These are phyloP conservation scores for Rosalia funebris DNA, from an alignment of 2,888 invertebrate genomes.

Conservation along the genomic window DNA sequence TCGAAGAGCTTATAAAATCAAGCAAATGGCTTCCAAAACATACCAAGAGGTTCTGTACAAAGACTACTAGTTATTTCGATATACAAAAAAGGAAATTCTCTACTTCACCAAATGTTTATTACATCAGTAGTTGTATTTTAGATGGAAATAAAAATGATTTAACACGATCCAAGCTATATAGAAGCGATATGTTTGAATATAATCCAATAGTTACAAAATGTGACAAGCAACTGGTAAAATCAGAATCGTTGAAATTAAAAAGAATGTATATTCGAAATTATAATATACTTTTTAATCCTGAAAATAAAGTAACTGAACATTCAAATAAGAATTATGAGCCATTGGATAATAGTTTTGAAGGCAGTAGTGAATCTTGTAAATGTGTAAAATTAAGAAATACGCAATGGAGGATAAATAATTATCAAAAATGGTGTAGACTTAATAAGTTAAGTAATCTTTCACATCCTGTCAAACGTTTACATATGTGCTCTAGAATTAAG, in stretches of 20 bases:
- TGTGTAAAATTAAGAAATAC: slow-evolving; percentile 31
- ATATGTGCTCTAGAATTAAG: slow-evolving; percentile 30
- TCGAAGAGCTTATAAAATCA: slow-evolving; percentile 36
- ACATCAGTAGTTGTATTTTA: no score
- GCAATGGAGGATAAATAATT: slow-evolving; percentile 39
- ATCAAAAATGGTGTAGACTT: slow-evolving; percentile 37
- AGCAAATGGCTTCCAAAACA: slow-evolving; percentile 38
- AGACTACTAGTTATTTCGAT: neutral
- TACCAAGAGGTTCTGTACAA: slow-evolving; percentile 9
- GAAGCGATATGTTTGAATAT: no score
- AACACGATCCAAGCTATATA: no score
- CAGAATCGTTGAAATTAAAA: no score
- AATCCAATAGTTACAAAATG: no score
- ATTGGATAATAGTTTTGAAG: slow-evolving; percentile 23
- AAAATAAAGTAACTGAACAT: slow-evolving; percentile 17
- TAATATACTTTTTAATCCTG: slow-evolving; percentile 35
- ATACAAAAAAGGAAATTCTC: slow-evolving; percentile 9
- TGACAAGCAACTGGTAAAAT: no score
- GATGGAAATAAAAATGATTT: no score
- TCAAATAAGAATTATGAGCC: slow-evolving; percentile 19
- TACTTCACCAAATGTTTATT: neutral
- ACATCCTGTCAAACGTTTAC: slow-evolving; percentile 30
- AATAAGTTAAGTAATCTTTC: slow-evolving; percentile 25
- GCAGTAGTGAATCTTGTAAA: slow-evolving; percentile 29
- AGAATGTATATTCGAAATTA: slow-evolving; percentile 31